These are phyloP conservation scores for Lamprotornis superbus DNA, from an alignment of 2,113 vertebrate genomes.

Conservation along the genomic window DNA sequence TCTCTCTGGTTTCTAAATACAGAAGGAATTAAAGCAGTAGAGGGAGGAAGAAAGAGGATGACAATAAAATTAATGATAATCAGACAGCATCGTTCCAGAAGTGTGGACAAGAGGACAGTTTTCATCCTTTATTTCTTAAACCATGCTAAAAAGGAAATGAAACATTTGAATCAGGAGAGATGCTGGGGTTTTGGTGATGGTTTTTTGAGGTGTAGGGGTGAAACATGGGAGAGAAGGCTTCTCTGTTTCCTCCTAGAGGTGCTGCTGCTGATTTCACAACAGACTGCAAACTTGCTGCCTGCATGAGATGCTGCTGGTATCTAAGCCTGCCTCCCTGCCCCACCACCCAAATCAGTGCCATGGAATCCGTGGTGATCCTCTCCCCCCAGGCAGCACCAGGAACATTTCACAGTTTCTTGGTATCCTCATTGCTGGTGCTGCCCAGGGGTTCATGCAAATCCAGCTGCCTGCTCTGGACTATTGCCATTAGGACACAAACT, in stretches of 20 bases:
- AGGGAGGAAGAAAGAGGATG: not conserved
- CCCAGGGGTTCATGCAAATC: not conserved
- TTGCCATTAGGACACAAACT: not conserved
- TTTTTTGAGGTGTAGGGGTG: accelerated
- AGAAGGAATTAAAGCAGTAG: not conserved
- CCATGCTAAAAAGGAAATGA: not conserved
- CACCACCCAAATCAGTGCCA: not conserved
- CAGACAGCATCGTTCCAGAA: not conserved
- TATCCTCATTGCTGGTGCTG: not conserved
- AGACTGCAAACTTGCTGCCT: not conserved
- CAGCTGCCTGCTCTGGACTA: not conserved
- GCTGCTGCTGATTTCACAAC: not conserved
- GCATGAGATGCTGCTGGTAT: not conserved
- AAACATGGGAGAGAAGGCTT: not conserved
- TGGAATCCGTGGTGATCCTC: not conserved
- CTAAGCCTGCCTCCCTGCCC: not conserved
- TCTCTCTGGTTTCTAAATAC: not conserved
- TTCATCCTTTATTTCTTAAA: not conserved
- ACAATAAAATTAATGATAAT: slow-evolving; percentile 15
- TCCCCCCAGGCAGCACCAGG: not conserved
- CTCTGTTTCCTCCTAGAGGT: not conserved
- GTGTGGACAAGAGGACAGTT: not conserved
- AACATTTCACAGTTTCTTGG: not conserved
- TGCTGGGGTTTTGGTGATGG: not conserved
- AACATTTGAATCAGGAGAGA: not conserved